Evolutionary conservation across 1,140 invertebrate genomes (phyloP), one percentile per base, ranked within the genome.

Genomic region (Calliopsis andreniformis): DNA sequence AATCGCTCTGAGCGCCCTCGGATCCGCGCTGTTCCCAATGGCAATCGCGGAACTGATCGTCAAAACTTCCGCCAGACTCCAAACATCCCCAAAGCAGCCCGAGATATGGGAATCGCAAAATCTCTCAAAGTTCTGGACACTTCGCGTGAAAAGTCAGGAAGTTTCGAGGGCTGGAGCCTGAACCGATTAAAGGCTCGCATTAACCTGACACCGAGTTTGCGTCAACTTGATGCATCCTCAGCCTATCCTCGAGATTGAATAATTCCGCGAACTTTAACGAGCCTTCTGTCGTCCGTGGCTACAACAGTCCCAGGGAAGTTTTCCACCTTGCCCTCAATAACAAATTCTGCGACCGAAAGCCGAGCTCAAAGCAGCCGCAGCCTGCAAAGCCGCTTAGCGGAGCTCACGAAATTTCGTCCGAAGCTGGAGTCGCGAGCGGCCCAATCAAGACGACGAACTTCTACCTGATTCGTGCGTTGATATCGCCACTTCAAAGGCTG

Each of bases 61-160:
- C 62, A 72, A 72, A 72, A 72, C 59, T 72, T 72, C 32, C 35
- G 12, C 28, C 53, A 32, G 58, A 71, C 45, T 61, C 51, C 43
- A 63, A 71, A 71, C 69, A 49, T 51, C 56, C 32, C 45, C 69
- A 58, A 71, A 20, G 45, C 43, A 0, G n/a, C 20, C 14, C 18
- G 25, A 51, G 70, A 72, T 72, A 72, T 43, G 59, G 49, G 30
- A 28, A 61, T 47, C 55, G 7, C 10, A 1, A 20, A 28, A 32
- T 8, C 45, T 47, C 6, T 47, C 67, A 18, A 45, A 42, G 25
- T 72, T 64, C 18, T 47, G 47, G 43, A n/a, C 35, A 64, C 62
- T 45, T 30, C 14, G 61, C 51, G 59, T 64, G 43, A 64, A 72
- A 72, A 58, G 39, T 58, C 30, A 7, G 20, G 14, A 63, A 63